Percentiles rank a stretch among this genome's conserved stretches.
These are phyloP conservation scores for Struthidea cinerea DNA, from an alignment of 2,113 vertebrate species.

Conservation along the genomic window DNA sequence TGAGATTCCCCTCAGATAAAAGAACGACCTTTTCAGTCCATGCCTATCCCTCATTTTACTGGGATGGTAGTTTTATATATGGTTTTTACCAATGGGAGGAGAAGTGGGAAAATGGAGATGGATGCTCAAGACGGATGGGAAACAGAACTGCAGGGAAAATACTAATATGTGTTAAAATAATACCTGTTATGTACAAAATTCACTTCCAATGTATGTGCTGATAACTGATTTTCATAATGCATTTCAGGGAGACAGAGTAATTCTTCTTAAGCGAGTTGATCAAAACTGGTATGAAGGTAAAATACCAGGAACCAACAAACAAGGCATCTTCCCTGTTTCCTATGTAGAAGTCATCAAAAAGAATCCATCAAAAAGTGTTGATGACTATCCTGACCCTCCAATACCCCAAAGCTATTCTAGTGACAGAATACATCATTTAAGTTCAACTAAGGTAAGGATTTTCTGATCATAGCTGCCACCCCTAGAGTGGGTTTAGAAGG, in stretches of 20 bases:
- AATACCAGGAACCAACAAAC: constrained; percentile 88
- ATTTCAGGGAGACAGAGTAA: constrained; percentile 89
- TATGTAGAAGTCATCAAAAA: constrained; percentile 91
- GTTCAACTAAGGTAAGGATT: constrained; percentile 84
- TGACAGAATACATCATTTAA: constrained; percentile 80
- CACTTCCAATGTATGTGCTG: background rate
- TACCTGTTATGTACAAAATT: background rate
- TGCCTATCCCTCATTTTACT: background rate
- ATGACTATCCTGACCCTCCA: constrained; percentile 78
- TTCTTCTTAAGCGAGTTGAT: constrained; percentile 92
- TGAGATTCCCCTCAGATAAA: background rate
- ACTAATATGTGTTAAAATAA: background rate
- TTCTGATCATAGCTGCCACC: background rate
- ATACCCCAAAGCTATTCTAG: constrained; percentile 80
- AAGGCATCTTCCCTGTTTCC: constrained; percentile 97
- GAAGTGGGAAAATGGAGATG: background rate
- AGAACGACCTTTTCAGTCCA: background rate
- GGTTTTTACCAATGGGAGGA: background rate
- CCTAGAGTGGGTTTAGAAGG: background rate
- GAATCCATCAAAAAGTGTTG: constrained; percentile 78
- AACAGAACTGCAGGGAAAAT: background rate
- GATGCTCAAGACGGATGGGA: background rate
- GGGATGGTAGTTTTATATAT: background rate
- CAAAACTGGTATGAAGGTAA: constrained; percentile 98
- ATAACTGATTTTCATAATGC: constrained; percentile 23